Percentiles rank a stretch among this genome's conserved stretches.
phyloP scores from a whole-genome alignment of 2,888 invertebrate species.

The Cacoxenus indagator region DNA sequence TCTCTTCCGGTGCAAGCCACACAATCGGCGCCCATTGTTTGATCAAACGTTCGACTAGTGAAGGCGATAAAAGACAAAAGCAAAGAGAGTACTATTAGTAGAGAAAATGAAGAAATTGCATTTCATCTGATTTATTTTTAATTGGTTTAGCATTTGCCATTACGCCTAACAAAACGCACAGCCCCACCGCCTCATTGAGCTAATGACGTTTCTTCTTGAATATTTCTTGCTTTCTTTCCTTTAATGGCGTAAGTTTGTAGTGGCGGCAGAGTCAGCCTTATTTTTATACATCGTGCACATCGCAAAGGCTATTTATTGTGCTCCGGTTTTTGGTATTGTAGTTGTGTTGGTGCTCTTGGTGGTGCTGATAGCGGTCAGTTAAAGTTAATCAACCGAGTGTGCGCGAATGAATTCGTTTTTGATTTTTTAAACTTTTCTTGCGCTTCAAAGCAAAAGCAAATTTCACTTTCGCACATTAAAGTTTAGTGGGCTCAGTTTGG shows the following conservation, averaged over 20 bases:
- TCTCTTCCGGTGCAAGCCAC: conserved; percentile 78
- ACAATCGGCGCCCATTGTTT: conserved; percentile 77
- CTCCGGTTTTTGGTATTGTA: too few relatives aligned
- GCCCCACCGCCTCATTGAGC: background rate
- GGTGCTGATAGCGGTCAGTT: too few relatives aligned
- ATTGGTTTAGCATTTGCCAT: background rate
- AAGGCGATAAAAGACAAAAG: background rate
- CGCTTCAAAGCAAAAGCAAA: conserved; percentile 51
- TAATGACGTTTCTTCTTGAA: background rate
- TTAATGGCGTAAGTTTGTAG: background rate
- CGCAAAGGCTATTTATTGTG: too few relatives aligned
- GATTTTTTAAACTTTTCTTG: background rate
- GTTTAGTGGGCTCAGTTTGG: background rate
- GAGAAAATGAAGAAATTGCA: background rate
- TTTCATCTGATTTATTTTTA: conserved; percentile 15
- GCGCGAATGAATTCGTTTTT: background rate
- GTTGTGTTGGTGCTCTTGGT: too few relatives aligned
- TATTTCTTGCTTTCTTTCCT: background rate
- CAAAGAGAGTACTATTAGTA: background rate
- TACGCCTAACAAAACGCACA: background rate
- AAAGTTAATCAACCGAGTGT: background rate
- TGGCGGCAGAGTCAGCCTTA: too few relatives aligned
- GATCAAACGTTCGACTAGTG: conserved; percentile 71
- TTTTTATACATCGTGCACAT: too few relatives aligned
- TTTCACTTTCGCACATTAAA: conserved; percentile 58